These are phyloP conservation scores for Catalaphyllia jardinei DNA, from an alignment of 64 coral and sea anemone genomes.

Conservation along the genomic window DNA sequence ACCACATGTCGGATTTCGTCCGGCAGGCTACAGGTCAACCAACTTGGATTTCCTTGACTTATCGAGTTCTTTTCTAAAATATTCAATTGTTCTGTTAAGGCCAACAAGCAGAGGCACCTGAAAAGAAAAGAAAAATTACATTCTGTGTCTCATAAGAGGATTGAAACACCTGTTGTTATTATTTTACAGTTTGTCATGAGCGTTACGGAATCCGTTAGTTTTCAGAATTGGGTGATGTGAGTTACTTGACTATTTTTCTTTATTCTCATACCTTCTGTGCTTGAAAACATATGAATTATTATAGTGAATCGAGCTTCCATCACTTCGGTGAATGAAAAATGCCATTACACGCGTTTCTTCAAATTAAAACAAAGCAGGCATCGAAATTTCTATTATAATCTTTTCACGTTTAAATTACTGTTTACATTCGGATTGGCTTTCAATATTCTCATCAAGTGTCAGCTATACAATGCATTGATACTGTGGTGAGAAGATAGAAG, in stretches of 20 bases:
- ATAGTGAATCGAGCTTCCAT: no score
- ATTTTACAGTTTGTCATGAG: no score
- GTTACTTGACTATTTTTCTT: neutral
- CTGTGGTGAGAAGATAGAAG: neutral
- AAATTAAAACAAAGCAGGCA: no score
- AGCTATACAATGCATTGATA: neutral
- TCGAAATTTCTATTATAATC: no score
- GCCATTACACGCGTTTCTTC: no score
- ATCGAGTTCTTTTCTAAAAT: conserved; percentile 74
- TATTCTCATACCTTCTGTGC: neutral
- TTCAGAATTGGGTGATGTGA: no score
- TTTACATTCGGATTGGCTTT: neutral
- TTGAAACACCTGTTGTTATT: no score
- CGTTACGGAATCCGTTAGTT: no score
- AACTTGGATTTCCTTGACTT: conserved; percentile 77
- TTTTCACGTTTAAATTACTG: no score
- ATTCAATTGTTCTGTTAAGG: conserved; percentile 86
- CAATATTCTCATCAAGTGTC: neutral
- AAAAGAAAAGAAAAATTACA: conserved; percentile 10
- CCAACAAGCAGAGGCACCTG: conserved; percentile 77
- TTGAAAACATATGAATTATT: no score
- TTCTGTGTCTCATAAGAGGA: no score
- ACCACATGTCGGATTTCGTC: neutral
- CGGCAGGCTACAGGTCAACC: conserved; percentile 37
- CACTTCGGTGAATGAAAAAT: no score